phyloP scores from a whole-genome alignment of 2,113 vertebrate species.

The Holacanthus passer region DNA sequence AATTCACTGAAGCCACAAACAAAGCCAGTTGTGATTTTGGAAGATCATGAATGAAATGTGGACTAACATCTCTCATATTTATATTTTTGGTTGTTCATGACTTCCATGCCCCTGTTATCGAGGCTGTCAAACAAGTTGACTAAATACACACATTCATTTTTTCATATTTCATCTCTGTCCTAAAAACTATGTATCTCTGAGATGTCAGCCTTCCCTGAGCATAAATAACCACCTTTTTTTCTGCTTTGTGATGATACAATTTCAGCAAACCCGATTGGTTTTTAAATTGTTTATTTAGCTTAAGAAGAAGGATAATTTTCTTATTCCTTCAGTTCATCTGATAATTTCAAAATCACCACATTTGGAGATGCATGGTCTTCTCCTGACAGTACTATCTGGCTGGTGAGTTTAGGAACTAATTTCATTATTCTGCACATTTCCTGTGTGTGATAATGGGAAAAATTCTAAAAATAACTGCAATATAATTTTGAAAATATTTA shows the following conservation, averaged over 20 bases:
- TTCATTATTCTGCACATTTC: too few relatives aligned
- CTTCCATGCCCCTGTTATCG: not conserved
- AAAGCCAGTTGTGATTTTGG: constrained; percentile 11
- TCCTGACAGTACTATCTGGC: not conserved
- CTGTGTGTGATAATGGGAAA: not conserved
- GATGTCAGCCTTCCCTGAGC: not conserved
- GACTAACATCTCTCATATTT: not conserved
- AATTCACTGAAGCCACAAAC: constrained; percentile 7
- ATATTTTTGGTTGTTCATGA: not conserved
- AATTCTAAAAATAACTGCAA: not conserved
- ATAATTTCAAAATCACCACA: not conserved
- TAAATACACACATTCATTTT: constrained; percentile 8
- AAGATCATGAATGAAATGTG: not conserved
- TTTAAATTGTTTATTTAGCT: constrained; percentile 1
- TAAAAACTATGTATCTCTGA: constrained; percentile 14
- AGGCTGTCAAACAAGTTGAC: constrained; percentile 7
- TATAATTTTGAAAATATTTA: not conserved
- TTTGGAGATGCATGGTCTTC: not conserved
- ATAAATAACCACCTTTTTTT: constrained; percentile 1
- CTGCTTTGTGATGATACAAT: constrained; percentile 8
- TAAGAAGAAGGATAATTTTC: not conserved
- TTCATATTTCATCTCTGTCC: not conserved
- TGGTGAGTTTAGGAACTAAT: too few relatives aligned
- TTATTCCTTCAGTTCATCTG: not conserved
- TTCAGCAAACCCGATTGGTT: not conserved